Conservation (phyloP, 1,140 invertebrate species). For the Cydia fagiglandana region DNA sequence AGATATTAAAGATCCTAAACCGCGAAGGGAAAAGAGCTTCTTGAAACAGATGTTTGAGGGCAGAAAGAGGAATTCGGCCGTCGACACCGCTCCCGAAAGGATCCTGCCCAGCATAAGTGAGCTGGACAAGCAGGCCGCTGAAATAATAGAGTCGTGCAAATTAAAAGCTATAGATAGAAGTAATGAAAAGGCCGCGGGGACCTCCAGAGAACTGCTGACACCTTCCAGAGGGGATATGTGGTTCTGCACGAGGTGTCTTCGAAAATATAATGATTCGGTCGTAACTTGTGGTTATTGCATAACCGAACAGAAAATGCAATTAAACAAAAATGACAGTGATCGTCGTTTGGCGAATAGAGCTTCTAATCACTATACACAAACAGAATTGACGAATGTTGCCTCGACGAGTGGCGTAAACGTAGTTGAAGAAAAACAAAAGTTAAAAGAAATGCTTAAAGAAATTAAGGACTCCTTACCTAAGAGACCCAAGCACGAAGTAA, state of each 20-base stretch:
- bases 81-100: conserved; percentile 68
- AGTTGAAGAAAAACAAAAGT: conserved; percentile 60
- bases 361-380: conserved; percentile 59
- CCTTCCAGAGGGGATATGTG: conserved; percentile 42
- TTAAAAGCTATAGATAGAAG: conserved; percentile 41
- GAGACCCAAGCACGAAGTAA: conserved; percentile 47
- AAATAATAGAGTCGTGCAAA: conserved; percentile 82
- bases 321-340: conserved; percentile 28
- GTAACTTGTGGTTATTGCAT: conserved; percentile 57
- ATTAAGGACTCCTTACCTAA: conserved; percentile 75
- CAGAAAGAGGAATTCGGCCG: conserved; percentile 65
- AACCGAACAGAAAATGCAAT: conserved; percentile 36
- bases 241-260: conserved; percentile 64
- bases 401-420: conserved; percentile 38
- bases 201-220: background rate
- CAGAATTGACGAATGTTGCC: conserved; percentile 39
- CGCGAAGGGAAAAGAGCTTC: conserved; percentile 67
- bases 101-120: conserved; percentile 90
- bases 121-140: conserved; percentile 87
- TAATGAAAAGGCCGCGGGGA: conserved; percentile 23
- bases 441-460: conserved; percentile 73
- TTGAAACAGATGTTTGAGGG: conserved; percentile 71
- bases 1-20: conserved; percentile 57
- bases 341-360: conserved; percentile 34
- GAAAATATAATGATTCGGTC: conserved; percentile 57